Base-by-base conservation (phyloP, 2,797 vertebrate species). In the Emydoidea blandingii region DNA sequence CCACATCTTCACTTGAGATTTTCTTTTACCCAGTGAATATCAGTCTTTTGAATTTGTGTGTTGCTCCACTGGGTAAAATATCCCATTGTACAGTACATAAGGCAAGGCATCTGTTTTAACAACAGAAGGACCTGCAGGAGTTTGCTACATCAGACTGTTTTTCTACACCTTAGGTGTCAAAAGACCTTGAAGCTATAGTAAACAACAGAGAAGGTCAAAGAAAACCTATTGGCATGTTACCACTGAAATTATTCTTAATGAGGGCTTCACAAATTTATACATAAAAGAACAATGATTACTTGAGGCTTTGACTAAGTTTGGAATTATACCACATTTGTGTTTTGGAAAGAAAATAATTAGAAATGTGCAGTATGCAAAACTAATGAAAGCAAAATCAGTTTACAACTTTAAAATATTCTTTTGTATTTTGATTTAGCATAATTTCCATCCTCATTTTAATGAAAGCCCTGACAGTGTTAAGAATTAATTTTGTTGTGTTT, bases 51-150 rank as follows among this genome's bases (percentile, higher is more conserved):
- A 95, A 96, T 87, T 88, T 90, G 95, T 95, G 94, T 82, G 88
- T 91, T 93, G n/a, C 76, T 94, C 91, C 95, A 94, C 90, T 92
- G 82, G 84, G 74, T 90, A 76, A 93, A 79, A 79, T 92, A 82
- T 94, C 96, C 94, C 80, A 96, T 93, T 97, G 95, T 94, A 91
- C 85, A 94, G 85, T 90, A 97, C 96, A 97, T 89, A 97, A 97
- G 82, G 92, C 85, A 97, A 65, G 94, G 95, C 96, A 97, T 92
- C 85, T 95, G 92, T 95, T 92, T 95, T 92, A 97, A 95, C 88
- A 94, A 95, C 52, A 92, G 79, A 95, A 94, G 92, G 92, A 96
- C 49, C 87, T 80, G 79, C 31, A 88, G 85, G 81, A 93, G 29
- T 91, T 95, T 94, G 53, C 89, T 80, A 83, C 47, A 92, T 88